Percentiles rank a stretch among this genome's conserved stretches.
Evolutionary conservation across 1,140 invertebrate species (phyloP).

Genomic region (Catajapyx aquilonaris): DNA sequence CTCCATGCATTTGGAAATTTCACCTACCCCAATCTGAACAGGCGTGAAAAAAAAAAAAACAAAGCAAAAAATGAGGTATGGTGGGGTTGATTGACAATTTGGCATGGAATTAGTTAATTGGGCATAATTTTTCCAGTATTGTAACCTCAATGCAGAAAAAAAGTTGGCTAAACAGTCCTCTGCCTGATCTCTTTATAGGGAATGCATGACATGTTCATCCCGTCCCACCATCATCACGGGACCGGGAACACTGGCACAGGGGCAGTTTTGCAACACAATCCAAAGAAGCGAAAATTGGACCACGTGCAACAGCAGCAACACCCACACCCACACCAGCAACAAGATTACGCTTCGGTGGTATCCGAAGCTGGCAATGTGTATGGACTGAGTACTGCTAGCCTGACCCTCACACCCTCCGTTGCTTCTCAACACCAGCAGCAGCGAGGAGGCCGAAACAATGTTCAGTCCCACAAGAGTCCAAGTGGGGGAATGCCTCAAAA

Average conservation of each 20-base stretch:
- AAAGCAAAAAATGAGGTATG: no score
- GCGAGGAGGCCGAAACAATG: constrained; percentile 9
- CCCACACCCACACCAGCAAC: constrained; percentile 11
- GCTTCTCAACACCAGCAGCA: constrained; percentile 11
- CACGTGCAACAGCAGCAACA: constrained; percentile 19
- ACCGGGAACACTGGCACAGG: constrained; percentile 23
- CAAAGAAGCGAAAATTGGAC: constrained; percentile 34
- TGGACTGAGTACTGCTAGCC: constrained; percentile 7
- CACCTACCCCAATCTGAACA: no score
- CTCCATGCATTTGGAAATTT: no score
- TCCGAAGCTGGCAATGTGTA: constrained; percentile 5
- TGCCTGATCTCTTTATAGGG: no score
- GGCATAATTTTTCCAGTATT: no score
- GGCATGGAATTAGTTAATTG: no score
- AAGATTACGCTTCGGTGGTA: constrained; percentile 7
- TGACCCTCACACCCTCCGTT: constrained; percentile 8
- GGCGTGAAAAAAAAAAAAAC: no score
- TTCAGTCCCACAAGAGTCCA: constrained; percentile 12
- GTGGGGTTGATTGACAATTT: no score
- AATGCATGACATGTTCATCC: constrained; percentile 52
- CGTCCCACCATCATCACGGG: constrained; percentile 30
- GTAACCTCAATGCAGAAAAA: no score
- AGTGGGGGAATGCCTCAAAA: constrained; percentile 25
- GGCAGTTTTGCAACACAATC: constrained; percentile 16
- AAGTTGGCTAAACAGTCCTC: no score